Percentiles rank a stretch among this genome's conserved stretches.
Evolutionary conservation across 2,797 vertebrate species (phyloP).

Genomic region (Tympanoctomys barrerae): DNA sequence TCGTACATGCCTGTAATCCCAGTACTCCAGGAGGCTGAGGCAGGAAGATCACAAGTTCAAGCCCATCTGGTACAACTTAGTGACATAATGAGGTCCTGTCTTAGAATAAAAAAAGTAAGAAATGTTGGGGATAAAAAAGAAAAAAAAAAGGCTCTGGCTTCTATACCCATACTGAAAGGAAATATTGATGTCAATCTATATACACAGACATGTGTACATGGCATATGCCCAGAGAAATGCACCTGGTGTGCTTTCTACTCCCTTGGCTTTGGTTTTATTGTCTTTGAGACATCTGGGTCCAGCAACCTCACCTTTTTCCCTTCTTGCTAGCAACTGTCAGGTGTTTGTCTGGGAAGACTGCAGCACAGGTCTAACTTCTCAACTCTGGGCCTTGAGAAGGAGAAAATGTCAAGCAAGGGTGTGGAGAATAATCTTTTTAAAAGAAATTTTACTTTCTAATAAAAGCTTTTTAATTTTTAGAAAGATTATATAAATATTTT

Average conservation of each 20-base stretch:
- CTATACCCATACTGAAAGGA: neutral
- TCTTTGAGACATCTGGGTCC: neutral
- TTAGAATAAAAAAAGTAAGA: neutral
- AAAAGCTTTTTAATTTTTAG: neutral
- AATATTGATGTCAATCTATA: neutral
- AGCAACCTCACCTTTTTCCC: neutral
- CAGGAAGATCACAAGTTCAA: neutral
- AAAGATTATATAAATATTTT: neutral
- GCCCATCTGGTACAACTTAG: neutral
- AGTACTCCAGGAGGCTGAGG: neutral
- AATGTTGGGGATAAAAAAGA: neutral
- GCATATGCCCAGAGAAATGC: neutral
- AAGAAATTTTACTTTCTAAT: constrained; percentile 17
- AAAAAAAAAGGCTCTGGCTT: neutral
- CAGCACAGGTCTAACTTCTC: neutral
- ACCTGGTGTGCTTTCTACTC: neutral
- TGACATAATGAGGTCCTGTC: neutral
- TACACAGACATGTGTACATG: neutral
- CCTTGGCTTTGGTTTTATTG: neutral
- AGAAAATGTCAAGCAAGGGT: neutral
- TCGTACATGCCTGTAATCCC: neutral
- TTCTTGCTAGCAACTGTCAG: neutral
- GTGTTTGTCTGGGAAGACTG: neutral
- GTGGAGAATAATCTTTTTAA: neutral
- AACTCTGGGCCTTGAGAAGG: constrained; percentile 25